A percentile compares a stretch with the other conserved stretches of the same genome.
Conservation (phyloP, 1,140 invertebrate genomes). For the Rhyacophila brunnea region DNA sequence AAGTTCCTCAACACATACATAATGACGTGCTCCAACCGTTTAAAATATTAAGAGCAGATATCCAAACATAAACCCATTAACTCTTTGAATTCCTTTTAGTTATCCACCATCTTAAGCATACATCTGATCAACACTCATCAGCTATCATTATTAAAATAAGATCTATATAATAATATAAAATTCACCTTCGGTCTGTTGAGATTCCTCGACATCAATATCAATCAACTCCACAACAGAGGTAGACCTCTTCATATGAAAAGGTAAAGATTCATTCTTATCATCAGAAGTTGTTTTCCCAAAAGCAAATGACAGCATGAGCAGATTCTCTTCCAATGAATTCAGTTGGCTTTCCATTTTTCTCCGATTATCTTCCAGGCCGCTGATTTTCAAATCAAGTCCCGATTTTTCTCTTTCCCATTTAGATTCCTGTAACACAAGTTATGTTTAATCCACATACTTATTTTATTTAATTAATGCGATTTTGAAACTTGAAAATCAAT, state of each 20-base stretch:
- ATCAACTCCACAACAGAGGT: constrained; percentile 23
- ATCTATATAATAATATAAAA: too few relatives aligned
- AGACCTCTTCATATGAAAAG: constrained; percentile 19
- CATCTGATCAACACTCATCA: too few relatives aligned
- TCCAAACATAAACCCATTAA: too few relatives aligned
- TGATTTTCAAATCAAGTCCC: not conserved
- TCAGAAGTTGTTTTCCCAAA: constrained; percentile 16
- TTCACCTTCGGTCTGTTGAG: constrained; percentile 10
- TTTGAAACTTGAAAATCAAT: too few relatives aligned
- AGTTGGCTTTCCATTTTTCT: constrained; percentile 9
- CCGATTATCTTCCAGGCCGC: not conserved
- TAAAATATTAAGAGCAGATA: too few relatives aligned
- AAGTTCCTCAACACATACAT: too few relatives aligned
- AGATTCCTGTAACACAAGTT: constrained; percentile 21
- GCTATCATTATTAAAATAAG: too few relatives aligned
- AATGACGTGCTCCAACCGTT: too few relatives aligned
- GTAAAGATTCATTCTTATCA: not conserved
- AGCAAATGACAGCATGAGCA: constrained; percentile 25
- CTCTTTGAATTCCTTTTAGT: too few relatives aligned
- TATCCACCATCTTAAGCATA: too few relatives aligned
- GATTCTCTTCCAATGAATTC: constrained; percentile 21
- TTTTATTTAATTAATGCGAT: too few relatives aligned
- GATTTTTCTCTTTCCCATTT: constrained; percentile 21
- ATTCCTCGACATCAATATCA: constrained; percentile 21
- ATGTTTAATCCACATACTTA: too few relatives aligned